These are phyloP conservation scores for Tribolium castaneum DNA, from an alignment of 1,140 invertebrate species.

Conservation along the genomic window DNA sequence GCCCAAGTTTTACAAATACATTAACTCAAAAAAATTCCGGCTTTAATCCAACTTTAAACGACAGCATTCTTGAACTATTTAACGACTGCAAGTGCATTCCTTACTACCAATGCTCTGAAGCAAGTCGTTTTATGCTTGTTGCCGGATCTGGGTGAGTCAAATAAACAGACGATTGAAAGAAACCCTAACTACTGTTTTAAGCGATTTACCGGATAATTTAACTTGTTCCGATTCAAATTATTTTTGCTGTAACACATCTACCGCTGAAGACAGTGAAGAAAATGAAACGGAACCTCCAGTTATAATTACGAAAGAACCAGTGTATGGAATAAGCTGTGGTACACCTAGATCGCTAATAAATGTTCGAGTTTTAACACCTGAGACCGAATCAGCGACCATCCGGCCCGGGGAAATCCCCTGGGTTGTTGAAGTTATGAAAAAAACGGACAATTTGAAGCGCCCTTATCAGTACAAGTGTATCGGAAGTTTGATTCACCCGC, in stretches of 20 bases:
- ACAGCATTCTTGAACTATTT: slow-evolving; percentile 7
- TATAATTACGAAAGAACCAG: background rate
- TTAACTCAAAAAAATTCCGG: background rate
- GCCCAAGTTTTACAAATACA: background rate
- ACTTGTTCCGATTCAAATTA: background rate
- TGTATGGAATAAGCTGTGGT: background rate
- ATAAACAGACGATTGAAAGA: background rate
- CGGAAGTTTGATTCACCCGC: slow-evolving; percentile 68
- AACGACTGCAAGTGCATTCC: background rate
- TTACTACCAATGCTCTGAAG: background rate
- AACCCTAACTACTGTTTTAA: background rate
- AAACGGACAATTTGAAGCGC: background rate
- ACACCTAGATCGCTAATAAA: background rate
- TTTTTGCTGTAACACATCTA: background rate
- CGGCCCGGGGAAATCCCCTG: slow-evolving; percentile 6
- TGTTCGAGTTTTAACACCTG: background rate
- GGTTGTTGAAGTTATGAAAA: slow-evolving; percentile 10
- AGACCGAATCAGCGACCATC: background rate
- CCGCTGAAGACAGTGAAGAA: background rate
- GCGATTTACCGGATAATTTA: background rate
- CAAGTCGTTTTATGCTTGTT: background rate
- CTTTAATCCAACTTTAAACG: background rate
- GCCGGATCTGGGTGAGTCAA: background rate
- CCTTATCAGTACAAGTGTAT: slow-evolving; percentile 63
- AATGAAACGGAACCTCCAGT: too few relatives aligned